A percentile compares a stretch with the other conserved stretches of the same genome.
These are phyloP conservation scores for Epicampocera succincta DNA, from an alignment of 2,888 invertebrate species.

Conservation along the genomic window DNA sequence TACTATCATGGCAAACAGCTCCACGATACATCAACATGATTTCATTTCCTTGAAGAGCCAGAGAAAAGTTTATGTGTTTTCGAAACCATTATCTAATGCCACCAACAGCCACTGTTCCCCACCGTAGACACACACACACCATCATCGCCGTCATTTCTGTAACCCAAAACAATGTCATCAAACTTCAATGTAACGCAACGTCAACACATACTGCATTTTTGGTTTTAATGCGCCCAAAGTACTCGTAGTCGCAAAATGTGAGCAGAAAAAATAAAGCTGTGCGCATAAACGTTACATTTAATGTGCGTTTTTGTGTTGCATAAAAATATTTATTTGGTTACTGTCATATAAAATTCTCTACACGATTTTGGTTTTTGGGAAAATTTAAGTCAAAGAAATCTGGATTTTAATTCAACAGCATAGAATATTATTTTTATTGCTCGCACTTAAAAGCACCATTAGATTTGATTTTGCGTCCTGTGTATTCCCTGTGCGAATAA, in stretches of 20 bases:
- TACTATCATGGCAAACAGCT: conserved; percentile 3
- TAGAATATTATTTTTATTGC: conserved; percentile 12
- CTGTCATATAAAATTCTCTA: conserved; percentile 22
- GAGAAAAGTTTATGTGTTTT: neutral
- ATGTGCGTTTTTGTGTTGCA: conserved; percentile 3
- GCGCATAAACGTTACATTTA: conserved; percentile 10
- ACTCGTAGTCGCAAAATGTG: conserved; percentile 1
- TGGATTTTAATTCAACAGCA: conserved; percentile 1
- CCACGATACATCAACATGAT: conserved; percentile 34
- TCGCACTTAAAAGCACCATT: conserved; percentile 13
- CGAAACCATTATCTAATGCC: conserved; percentile 63
- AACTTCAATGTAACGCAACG: conserved; percentile 52
- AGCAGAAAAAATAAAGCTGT: conserved; percentile 4
- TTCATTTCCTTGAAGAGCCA: conserved; percentile 50
- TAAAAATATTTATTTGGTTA: neutral
- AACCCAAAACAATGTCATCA: conserved; percentile 65
- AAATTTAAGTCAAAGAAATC: conserved; percentile 2
- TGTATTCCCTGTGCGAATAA: neutral
- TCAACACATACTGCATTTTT: conserved; percentile 53
- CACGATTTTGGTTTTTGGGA: conserved; percentile 25
- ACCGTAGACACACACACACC: conserved; percentile 26
- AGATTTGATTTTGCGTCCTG: conserved; percentile 25
- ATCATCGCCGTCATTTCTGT: conserved; percentile 38
- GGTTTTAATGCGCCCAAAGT: conserved; percentile 32
- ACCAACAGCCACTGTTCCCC: conserved; percentile 33